These are phyloP conservation scores for Ceraclea dissimilis DNA, from an alignment of 2,888 invertebrate species.

Conservation along the genomic window DNA sequence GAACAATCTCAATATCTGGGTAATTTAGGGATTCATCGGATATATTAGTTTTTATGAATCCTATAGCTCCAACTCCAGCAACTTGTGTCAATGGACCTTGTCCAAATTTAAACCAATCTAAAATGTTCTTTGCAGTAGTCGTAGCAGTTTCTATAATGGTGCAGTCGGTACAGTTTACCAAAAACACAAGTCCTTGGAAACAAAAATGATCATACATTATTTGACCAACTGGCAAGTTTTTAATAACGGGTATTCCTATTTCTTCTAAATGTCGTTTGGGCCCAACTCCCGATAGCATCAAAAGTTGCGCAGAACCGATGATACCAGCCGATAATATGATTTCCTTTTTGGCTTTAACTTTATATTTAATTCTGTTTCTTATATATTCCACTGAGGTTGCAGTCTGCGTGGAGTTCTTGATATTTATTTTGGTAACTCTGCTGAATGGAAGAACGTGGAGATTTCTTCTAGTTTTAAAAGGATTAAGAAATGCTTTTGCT, in stretches of 20 bases:
- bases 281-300: conserved; percentile 77
- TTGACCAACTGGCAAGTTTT: conserved; percentile 60
- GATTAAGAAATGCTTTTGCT: conserved; percentile 56
- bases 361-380: conserved; percentile 41
- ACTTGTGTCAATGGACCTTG: conserved; percentile 45
- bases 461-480: conserved; percentile 53
- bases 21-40: conserved; percentile 52
- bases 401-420: conserved; percentile 52
- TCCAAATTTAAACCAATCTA: conserved; percentile 37
- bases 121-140: conserved; percentile 27
- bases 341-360: conserved; percentile 61
- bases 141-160: conserved; percentile 34
- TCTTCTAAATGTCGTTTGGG: conserved; percentile 47
- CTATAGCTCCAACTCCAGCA: conserved; percentile 61
- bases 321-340: conserved; percentile 81
- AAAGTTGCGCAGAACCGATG: conserved; percentile 80
- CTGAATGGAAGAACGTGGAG: conserved; percentile 59
- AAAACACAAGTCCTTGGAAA: conserved; percentile 44
- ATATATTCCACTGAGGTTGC: conserved; percentile 64
- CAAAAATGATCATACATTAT: conserved; percentile 56
- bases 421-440: conserved; percentile 58
- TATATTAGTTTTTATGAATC: conserved; percentile 54
- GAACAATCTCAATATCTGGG: conserved; percentile 61
- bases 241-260: conserved; percentile 50
- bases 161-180: conserved; percentile 37